phyloP scores from a whole-genome alignment of 2,888 invertebrate genomes.

The Amblyteles armatorius region DNA sequence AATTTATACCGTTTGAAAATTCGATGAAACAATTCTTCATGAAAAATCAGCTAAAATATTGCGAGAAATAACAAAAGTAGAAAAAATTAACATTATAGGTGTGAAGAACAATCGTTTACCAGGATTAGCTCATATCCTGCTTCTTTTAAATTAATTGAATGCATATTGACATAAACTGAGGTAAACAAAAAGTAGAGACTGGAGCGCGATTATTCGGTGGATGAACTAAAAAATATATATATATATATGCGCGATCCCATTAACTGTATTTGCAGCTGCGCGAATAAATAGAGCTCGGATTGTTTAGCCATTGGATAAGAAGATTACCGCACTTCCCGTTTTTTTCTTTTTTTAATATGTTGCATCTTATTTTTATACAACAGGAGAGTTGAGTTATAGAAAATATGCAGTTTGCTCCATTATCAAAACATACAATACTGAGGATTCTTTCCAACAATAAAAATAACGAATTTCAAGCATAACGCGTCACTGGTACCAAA shows the following conservation, averaged over 20 bases:
- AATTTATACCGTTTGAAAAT: neutral
- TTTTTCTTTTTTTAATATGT: slow-evolving; percentile 23
- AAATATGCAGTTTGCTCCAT: neutral
- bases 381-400: slow-evolving; percentile 4
- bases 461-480: slow-evolving; percentile 19
- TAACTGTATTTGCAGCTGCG: slow-evolving; percentile 20
- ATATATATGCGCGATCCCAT: neutral
- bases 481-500: neutral
- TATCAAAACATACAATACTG: slow-evolving; percentile 8
- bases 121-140: neutral
- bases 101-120: neutral
- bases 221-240: neutral
- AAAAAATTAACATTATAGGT: neutral
- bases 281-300: slow-evolving; percentile 35
- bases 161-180: neutral
- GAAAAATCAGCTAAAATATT: neutral
- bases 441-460: slow-evolving; percentile 10
- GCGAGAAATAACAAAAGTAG: neutral
- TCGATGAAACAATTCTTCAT: neutral
- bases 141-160: neutral
- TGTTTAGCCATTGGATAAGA: slow-evolving; percentile 60
- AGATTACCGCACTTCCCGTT: neutral
- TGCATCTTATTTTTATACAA: slow-evolving; percentile 6
- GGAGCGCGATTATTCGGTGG: neutral
- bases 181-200: slow-evolving; percentile 10